Evolutionary conservation across 1,140 invertebrate species (phyloP).

Genomic region (Drosophila tropicalis): DNA sequence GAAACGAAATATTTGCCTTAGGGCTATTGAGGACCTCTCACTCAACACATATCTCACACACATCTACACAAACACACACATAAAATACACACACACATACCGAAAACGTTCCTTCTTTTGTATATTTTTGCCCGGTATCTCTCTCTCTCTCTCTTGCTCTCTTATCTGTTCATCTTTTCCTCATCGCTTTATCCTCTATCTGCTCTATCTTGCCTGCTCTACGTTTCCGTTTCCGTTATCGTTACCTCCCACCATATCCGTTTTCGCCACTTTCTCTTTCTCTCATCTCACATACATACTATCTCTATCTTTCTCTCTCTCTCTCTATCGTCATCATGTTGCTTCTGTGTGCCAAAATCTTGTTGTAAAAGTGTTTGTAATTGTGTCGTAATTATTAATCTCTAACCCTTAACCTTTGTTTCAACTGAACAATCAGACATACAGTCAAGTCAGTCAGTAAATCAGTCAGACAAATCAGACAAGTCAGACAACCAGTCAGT

Average conservation of each 20-base stretch:
- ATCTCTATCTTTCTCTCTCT: conserved; percentile 22
- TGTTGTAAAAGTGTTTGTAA: conserved; percentile 46
- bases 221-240: conserved; percentile 7
- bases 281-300: conserved; percentile 1
- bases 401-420: conserved; percentile 61
- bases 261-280: neutral
- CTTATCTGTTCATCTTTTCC: conserved; percentile 24
- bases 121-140: conserved; percentile 16
- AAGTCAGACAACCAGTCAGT: conserved; percentile 27
- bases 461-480: conserved; percentile 55
- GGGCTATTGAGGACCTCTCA: conserved; percentile 12
- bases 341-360: conserved; percentile 29
- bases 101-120: conserved; percentile 51
- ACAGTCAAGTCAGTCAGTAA: conserved; percentile 30
- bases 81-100: conserved; percentile 17
- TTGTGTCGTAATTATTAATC: conserved; percentile 51
- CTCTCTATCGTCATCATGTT: neutral
- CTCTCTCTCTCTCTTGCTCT: conserved; percentile 31
- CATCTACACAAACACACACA: conserved; percentile 29
- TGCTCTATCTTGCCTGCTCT: conserved; percentile 14
- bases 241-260: neutral
- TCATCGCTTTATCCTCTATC: conserved; percentile 26
- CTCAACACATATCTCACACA: conserved; percentile 13
- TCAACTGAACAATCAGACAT: conserved; percentile 59
- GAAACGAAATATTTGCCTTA: conserved; percentile 34